Base-by-base conservation (phyloP, 2,113 vertebrate genomes). In the Sceloporus undulatus region DNA sequence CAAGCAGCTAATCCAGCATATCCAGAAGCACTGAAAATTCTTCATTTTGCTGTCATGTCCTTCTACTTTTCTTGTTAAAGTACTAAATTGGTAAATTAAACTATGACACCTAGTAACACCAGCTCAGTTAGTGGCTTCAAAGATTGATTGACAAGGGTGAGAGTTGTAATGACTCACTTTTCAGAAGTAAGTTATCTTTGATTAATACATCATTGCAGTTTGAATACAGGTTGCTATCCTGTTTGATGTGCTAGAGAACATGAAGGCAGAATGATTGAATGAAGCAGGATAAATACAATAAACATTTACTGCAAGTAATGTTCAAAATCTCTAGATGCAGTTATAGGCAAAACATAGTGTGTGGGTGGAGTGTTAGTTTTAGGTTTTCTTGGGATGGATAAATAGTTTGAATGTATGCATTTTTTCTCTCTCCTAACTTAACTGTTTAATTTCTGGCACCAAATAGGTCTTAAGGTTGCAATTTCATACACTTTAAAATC, bases 11-110 rank as follows among this genome's bases (percentile, higher is more conserved):
- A n/a, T 19, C 1, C 0, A 9, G 76, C 84, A 40, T 88, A 74
- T 82, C 82, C 90, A 89, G 80, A 74, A 23, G 16, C 42, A 87
- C 82, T 54, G 74, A 87, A 85, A 89, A 86, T 83, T 71, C 85
- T 84, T 81, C 54, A 84, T 80, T 88, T 83, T 6, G 42, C 11
- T 42, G 52, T 75, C 27, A 79, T 65, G 4, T 40, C 91, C 86
- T 87, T 78, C 86, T 79, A 92, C 91, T 96, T 66, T 77, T 76
- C 21, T n/a, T 85, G 74, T 77, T 93, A 95, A 93, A 90, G 89
- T 88, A 92, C 56, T 80, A 85, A 87, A 76, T 65, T 87, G 92
- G 79, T 90, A 29, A 92, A 86, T 90, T 92, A 91, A 93, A 85
- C 73, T 66, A 86, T 74, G 56, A 71, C 79, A 86, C 82, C 93